Evolutionary conservation across 2,888 invertebrate genomes (phyloP), one percentile per base, ranked within the genome.

Genomic region (Latrodectus hesperus): DNA sequence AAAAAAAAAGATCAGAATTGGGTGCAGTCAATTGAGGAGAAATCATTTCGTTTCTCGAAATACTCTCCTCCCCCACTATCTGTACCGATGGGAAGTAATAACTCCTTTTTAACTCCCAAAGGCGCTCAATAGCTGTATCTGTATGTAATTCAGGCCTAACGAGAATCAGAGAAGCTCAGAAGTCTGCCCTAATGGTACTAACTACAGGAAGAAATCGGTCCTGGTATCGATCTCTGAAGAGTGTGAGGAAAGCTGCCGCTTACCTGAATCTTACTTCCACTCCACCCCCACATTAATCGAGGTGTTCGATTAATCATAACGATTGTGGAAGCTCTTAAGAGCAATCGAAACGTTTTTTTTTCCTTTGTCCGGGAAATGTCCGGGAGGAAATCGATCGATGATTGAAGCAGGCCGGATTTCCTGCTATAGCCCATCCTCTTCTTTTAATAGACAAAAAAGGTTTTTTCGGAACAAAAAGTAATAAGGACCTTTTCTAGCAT

Each of bases 221-320:
- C 60, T 16, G 60, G 60, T 60, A 60, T 60, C 60, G 60, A 60
- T 60, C 60, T 60, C 12, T 11, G 10, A 60, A 11, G n/a, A n/a
- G 12, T 16, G 38, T 38, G 6, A 60, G 60, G 60, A 60, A 16
- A 16, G 38, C 38, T 1, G 38, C 38, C 38, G 38, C n/a, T 60
- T 60, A 60, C 60, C 60, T 60, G 60, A n/a, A 11, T 11, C 60
- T 16, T n/a, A n/a, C 14, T 53, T 17, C 17, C 10, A n/a, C 53
- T 17, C 17, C 10, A n/a, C 53, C 55, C 49, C 49, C 67, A 68
- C 75, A 49, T 74, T 70, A 74, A 74, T 74, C 81, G 73, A 65
- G 81, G 72, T n/a, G n/a, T 80, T 72, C 72, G 72, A 81, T 81
- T 81, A 81, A 81, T 81, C 81, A 81, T 80, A 72, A 80, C 64